Conservation (phyloP, 2,797 vertebrate species). For the Selene dorsalis region DNA sequence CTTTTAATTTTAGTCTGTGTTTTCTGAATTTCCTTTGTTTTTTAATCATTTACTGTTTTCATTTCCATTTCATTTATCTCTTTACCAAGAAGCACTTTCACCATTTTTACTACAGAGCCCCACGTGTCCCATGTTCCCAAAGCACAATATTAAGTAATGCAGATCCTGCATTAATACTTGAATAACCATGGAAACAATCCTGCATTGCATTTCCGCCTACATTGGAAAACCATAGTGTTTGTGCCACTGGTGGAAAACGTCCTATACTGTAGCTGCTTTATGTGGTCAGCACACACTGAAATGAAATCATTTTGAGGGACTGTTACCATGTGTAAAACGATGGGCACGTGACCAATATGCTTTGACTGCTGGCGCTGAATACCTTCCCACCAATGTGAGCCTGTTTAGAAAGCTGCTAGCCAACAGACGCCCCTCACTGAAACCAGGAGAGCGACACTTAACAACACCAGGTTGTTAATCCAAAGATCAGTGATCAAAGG, state of each 20-base stretch:
- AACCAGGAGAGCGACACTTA: background rate
- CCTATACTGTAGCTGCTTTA: conserved; percentile 1
- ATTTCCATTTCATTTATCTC: background rate
- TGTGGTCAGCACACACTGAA: background rate
- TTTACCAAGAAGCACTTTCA: background rate
- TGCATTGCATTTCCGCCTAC: background rate
- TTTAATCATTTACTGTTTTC: background rate
- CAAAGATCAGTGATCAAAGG: background rate
- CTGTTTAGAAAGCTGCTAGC: background rate
- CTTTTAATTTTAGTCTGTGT: background rate
- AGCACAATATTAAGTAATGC: conserved; percentile 7
- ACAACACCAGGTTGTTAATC: background rate
- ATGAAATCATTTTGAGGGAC: background rate
- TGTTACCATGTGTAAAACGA: background rate
- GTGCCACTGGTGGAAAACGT: background rate
- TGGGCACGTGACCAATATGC: background rate
- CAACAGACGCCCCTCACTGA: background rate
- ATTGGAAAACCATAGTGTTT: background rate
- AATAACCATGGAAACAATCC: background rate
- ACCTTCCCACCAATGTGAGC: background rate
- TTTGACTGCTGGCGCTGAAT: background rate
- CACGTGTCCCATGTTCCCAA: conserved; percentile 8
- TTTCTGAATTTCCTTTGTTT: background rate
- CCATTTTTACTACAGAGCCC: background rate
- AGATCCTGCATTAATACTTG: background rate